Percentiles rank a stretch among this genome's conserved stretches.
Conservation (phyloP, 2,888 invertebrate species). For the Sympetrum striolatum region DNA sequence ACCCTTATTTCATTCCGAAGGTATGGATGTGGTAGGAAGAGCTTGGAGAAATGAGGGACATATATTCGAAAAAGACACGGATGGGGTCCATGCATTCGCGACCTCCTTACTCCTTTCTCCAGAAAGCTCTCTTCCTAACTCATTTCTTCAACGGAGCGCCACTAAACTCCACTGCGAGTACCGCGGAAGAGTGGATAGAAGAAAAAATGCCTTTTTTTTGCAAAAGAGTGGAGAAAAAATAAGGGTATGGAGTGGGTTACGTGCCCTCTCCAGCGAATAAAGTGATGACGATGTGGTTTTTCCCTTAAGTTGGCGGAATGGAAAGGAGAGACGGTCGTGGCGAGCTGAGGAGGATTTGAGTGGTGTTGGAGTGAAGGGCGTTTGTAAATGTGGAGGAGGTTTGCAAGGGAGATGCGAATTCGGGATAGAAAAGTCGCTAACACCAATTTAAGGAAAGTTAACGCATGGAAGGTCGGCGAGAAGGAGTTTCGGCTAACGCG, state of each 20-base stretch:
- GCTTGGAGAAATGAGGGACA: background rate
- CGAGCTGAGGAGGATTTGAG: background rate
- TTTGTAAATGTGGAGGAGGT: background rate
- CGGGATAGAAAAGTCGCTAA: background rate
- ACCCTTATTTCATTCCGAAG: too few species aligned
- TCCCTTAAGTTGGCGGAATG: slow-evolving; percentile 6
- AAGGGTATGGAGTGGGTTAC: background rate
- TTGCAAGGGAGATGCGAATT: background rate
- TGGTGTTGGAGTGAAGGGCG: background rate
- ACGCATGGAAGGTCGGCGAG: too few species aligned
- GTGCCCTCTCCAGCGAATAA: slow-evolving; percentile 29
- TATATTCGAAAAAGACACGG: background rate
- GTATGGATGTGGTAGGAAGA: too few species aligned
- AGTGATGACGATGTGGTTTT: slow-evolving; percentile 41
- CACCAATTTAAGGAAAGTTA: too few species aligned
- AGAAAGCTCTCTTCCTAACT: background rate
- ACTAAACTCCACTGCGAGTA: background rate
- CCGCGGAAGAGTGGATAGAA: background rate
- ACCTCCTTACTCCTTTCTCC: background rate
- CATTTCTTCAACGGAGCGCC: background rate
- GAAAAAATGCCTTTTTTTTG: background rate
- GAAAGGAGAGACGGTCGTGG: background rate
- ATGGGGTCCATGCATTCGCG: background rate
- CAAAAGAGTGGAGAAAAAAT: background rate
- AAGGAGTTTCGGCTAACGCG: too few species aligned